Conservation (phyloP, 2,797 vertebrate genomes). For the Cynodonichthys magdalenae region DNA sequence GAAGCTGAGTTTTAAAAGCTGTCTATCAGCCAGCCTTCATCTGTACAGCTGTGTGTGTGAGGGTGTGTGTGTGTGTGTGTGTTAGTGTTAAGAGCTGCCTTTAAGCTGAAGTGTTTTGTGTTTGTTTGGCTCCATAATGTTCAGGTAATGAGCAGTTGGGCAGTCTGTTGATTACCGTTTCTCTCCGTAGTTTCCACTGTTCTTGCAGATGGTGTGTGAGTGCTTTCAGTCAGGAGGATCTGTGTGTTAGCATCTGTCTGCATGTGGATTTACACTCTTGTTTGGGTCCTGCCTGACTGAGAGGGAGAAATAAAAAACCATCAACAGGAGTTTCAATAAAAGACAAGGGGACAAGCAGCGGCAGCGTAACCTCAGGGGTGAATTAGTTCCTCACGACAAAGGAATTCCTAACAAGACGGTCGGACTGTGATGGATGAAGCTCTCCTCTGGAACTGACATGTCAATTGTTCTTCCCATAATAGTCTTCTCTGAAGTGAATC, state of each 20-base stretch:
- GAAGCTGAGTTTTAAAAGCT: constrained; percentile 21
- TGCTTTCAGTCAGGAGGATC: constrained; percentile 41
- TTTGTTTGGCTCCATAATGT: constrained; percentile 59
- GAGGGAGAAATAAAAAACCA: constrained; percentile 26
- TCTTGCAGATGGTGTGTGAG: constrained; percentile 58
- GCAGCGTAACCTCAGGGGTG: constrained; percentile 44
- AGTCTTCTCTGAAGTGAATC: constrained; percentile 78
- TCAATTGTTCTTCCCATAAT: constrained; percentile 83
- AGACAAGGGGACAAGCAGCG: constrained; percentile 42
- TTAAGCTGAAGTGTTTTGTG: constrained; percentile 43
- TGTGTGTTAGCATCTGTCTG: constrained; percentile 20
- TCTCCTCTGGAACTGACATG: constrained; percentile 71
- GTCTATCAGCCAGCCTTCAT: constrained; percentile 41
- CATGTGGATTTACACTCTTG: constrained; percentile 10
- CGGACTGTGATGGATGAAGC: constrained; percentile 79
- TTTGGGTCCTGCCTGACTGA: constrained; percentile 28
- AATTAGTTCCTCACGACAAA: constrained; percentile 34
- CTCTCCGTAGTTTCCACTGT: constrained; percentile 34
- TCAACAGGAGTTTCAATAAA: constrained; percentile 41
- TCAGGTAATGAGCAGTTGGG: constrained; percentile 68
- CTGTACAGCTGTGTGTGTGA: constrained; percentile 5
- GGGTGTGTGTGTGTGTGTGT: not conserved
- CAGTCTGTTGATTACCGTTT: constrained; percentile 68
- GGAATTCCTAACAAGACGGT: constrained; percentile 72
- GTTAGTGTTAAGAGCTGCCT: not conserved